phyloP scores from a whole-genome alignment of 2,888 invertebrate species.

The Drosophila subquinaria region DNA sequence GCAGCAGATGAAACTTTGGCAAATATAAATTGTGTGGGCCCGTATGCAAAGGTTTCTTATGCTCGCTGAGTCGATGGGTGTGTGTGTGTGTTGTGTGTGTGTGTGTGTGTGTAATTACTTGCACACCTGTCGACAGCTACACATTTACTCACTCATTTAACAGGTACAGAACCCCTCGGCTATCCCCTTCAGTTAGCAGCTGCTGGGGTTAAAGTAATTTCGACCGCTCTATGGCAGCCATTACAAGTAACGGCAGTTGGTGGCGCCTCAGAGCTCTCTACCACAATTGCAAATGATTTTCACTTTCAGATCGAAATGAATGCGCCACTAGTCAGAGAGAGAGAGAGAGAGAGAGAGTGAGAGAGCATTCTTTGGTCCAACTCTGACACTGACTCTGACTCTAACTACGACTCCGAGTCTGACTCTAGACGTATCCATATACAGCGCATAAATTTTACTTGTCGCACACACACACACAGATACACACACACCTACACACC shows the following conservation, averaged over 20 bases:
- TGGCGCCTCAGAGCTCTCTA: slow-evolving; percentile 40
- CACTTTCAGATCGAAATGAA: slow-evolving; percentile 80
- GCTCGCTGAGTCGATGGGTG: slow-evolving; percentile 1
- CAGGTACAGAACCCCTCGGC: slow-evolving; percentile 32
- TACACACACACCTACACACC: slow-evolving; percentile 26
- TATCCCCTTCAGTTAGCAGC: slow-evolving; percentile 10
- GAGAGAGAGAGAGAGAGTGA: background rate
- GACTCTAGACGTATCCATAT: slow-evolving; percentile 45
- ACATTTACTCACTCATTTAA: slow-evolving; percentile 81
- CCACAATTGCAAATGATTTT: slow-evolving; percentile 82
- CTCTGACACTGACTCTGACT: slow-evolving; percentile 17
- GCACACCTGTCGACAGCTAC: slow-evolving; percentile 81
- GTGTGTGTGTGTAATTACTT: slow-evolving; percentile 78
- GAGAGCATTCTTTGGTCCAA: slow-evolving; percentile 9
- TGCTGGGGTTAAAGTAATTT: slow-evolving; percentile 75
- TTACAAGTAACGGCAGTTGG: slow-evolving; percentile 52
- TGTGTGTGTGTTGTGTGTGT: slow-evolving; percentile 46
- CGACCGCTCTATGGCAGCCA: slow-evolving; percentile 76
- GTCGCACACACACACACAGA: slow-evolving; percentile 55
- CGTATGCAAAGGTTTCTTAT: slow-evolving; percentile 71
- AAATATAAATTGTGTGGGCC: slow-evolving; percentile 77
- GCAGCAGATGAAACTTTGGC: slow-evolving; percentile 69
- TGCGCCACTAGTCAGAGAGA: slow-evolving; percentile 64
- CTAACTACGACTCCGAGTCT: slow-evolving; percentile 21
- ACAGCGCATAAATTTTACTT: slow-evolving; percentile 67